These are phyloP conservation scores for Chromis chromis DNA, from an alignment of 2,797 vertebrate genomes.

Conservation along the genomic window DNA sequence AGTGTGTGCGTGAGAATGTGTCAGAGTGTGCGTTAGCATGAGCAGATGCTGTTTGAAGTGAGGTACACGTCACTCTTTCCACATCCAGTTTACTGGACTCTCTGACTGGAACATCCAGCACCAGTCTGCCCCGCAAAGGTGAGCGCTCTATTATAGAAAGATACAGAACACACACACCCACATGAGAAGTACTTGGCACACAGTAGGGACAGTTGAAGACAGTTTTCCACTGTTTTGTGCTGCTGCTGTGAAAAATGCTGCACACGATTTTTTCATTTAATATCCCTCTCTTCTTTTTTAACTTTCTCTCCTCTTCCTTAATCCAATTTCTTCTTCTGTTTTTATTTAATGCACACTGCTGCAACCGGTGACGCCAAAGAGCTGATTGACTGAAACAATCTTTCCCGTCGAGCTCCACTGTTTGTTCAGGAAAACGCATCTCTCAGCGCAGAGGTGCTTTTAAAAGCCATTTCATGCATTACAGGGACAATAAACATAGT, in stretches of 20 bases:
- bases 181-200: neutral
- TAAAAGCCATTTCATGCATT: no score
- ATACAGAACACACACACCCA: neutral
- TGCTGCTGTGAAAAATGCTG: constrained; percentile 10
- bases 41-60: constrained; percentile 11
- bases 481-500: no score
- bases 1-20: neutral
- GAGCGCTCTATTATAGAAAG: constrained; percentile 5
- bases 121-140: no score
- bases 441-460: no score
- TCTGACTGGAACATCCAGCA: constrained; percentile 28
- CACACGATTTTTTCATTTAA: neutral
- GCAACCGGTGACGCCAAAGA: no score
- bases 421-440: no score
- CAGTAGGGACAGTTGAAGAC: neutral
- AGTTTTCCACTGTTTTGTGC: neutral
- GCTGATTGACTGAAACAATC: no score
- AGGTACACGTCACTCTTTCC: constrained; percentile 33
- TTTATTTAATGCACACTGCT: neutral
- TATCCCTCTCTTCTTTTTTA: neutral
- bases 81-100: constrained; percentile 24
- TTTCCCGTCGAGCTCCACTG: no score
- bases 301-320: neutral
- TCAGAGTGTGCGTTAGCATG: neutral
- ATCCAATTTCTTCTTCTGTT: neutral